Base-by-base conservation (phyloP, 2,113 vertebrate genomes). In the Notiomystis cincta region DNA sequence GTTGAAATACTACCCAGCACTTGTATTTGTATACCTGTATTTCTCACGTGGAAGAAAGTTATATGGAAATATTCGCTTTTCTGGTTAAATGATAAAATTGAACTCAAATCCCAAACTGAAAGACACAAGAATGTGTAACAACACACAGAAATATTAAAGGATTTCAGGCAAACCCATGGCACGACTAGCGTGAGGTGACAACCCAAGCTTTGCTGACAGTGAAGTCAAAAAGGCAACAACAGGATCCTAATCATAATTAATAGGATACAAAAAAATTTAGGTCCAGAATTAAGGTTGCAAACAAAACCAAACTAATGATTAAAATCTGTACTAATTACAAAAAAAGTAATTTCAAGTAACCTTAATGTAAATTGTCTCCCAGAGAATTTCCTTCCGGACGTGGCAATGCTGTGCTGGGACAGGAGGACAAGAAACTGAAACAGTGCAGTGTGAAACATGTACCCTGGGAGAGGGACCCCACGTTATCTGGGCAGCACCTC, bases 21-120 rank as follows among this genome's bases (percentile, higher is more conserved):
- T 62, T 0, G 0, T 13, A 38, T 35, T 11, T 35, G 38, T 54
- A n/a, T n/a, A n/a, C 60, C 42, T 2, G 2, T 35, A 23, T 18
- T 66, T 65, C n/a, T 57, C 56, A 42, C 4, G 6, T 27, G 23
- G 44, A 67, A 77, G 30, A 21, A 60, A 84, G 22, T 20, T 37
- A 19, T 1, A 47, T 3, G 35, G 48, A 89, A 94, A 64, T 9
- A 22, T 13, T 89, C 6, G 6, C 10, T 58, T 82, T 42, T 54
- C 25, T 40, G 67, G 27, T n/a, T 37, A 37, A 30, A 53, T 70
- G 38, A 27, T 17, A 84, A 40, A 87, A 21, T 57, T 16, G 30
- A 28, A 50, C 51, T 50, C 37, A 19, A 23, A 53, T 89, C n/a
- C 50, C 71, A 75, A 42, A 87, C 15, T 1, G 3, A 48, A 38